Evolutionary conservation across 1,140 invertebrate genomes (phyloP).

Genomic region (Paracyclopina nana): DNA sequence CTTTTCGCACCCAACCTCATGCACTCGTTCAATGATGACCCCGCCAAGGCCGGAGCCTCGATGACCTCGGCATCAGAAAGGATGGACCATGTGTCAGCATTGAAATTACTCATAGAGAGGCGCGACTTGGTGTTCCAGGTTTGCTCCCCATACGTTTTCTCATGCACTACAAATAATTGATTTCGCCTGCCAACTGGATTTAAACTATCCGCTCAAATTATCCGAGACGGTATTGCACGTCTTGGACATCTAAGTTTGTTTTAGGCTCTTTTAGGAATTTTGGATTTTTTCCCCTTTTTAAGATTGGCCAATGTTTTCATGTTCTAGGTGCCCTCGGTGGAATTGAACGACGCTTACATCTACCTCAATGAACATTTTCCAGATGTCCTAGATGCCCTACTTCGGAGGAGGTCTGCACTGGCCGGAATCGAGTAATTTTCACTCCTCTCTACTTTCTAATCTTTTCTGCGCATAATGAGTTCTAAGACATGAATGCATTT

Average conservation of each 20-base stretch:
- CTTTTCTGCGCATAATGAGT: no score
- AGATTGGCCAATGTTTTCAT: no score
- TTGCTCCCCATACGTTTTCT: no score
- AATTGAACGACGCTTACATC: slow-evolving; percentile 62
- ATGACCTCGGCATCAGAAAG: not conserved
- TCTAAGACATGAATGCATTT: no score
- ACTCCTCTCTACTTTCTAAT: no score
- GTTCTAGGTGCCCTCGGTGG: slow-evolving; percentile 47
- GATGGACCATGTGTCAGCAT: slow-evolving; percentile 1
- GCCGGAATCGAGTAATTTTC: slow-evolving; percentile 25
- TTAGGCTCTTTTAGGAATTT: no score
- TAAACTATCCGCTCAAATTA: no score
- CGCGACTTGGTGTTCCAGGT: not conserved
- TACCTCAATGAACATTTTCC: slow-evolving; percentile 62
- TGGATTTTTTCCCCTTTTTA: no score
- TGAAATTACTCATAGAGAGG: slow-evolving; percentile 8
- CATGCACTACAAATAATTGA: no score
- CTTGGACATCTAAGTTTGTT: no score
- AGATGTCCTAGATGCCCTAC: slow-evolving; percentile 45
- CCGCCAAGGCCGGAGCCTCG: not conserved
- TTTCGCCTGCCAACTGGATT: no score
- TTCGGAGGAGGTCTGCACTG: slow-evolving; percentile 32
- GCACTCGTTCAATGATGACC: slow-evolving; percentile 39
- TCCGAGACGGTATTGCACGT: no score
- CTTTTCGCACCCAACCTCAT: slow-evolving; percentile 83